Evolutionary conservation across 2,113 vertebrate species (phyloP).

Genomic region (Malurus melanocephalus): DNA sequence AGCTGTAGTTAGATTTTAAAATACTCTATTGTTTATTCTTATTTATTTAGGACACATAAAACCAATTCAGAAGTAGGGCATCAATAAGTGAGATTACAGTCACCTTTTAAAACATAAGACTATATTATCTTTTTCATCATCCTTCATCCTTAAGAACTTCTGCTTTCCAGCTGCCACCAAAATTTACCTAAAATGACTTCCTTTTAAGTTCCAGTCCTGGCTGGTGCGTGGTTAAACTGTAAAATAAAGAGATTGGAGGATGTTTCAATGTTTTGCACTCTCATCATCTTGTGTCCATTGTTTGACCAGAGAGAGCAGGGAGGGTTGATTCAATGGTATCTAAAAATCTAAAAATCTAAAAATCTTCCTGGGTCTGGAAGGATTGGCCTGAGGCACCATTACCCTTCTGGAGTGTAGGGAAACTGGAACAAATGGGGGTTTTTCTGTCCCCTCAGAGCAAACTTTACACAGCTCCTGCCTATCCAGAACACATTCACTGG

Average conservation of each 20-base stretch:
- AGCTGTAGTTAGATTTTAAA: neutral
- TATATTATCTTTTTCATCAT: neutral
- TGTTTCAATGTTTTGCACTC: neutral
- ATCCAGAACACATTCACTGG: neutral
- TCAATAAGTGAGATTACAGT: neutral
- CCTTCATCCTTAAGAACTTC: neutral
- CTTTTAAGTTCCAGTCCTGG: neutral
- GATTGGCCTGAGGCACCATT: neutral
- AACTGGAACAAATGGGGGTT: neutral
- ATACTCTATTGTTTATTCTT: neutral
- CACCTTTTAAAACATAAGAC: neutral
- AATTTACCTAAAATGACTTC: neutral
- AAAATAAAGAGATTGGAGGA: neutral
- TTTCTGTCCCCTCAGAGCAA: neutral
- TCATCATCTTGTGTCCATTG: neutral
- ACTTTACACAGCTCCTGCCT: neutral
- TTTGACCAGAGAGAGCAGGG: neutral
- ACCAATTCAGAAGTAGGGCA: neutral
- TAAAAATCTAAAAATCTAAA: neutral
- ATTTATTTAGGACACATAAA: neutral
- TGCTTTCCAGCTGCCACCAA: neutral
- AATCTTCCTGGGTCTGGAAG: neutral
- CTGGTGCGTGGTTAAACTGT: neutral
- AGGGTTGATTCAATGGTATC: neutral
- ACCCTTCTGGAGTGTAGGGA: neutral